A percentile compares a stretch with the other conserved stretches of the same genome.
Conservation (phyloP, 2,113 vertebrate genomes). For the Platycercus adscitus region DNA sequence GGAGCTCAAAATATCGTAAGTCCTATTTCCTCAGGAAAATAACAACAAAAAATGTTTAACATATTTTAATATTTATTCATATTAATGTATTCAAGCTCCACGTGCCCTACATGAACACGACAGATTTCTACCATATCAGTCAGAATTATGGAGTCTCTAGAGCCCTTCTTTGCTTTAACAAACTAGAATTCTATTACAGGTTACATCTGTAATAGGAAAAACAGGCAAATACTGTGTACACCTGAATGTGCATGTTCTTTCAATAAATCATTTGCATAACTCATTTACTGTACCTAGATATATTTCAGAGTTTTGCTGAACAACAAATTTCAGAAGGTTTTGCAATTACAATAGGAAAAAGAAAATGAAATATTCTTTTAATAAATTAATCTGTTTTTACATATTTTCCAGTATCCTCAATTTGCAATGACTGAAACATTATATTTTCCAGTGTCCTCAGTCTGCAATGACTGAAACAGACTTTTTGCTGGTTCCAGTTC, state of each 20-base stretch:
- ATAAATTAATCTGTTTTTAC: neutral
- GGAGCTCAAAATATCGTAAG: neutral
- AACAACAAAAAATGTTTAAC: neutral
- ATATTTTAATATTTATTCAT: neutral
- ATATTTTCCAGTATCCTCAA: slow-evolving; percentile 5
- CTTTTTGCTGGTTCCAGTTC: neutral
- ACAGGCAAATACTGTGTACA: neutral
- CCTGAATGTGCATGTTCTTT: neutral
- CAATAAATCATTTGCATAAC: neutral
- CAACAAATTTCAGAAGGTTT: neutral
- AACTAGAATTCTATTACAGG: neutral
- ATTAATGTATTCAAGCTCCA: neutral
- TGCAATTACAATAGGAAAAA: slow-evolving; percentile 9
- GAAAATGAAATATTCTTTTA: neutral
- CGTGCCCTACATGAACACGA: neutral
- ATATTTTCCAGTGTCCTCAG: slow-evolving; percentile 14
- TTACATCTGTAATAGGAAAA: neutral
- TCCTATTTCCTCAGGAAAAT: neutral
- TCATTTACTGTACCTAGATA: neutral
- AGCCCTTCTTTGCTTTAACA: neutral
- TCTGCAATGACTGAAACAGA: slow-evolving; percentile 32
- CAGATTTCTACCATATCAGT: neutral
- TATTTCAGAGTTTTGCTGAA: neutral
- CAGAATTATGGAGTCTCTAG: neutral
- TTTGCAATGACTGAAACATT: slow-evolving; percentile 4